phyloP scores from a whole-genome alignment of 2,888 invertebrate genomes.

The Nomada ruficornis region DNA sequence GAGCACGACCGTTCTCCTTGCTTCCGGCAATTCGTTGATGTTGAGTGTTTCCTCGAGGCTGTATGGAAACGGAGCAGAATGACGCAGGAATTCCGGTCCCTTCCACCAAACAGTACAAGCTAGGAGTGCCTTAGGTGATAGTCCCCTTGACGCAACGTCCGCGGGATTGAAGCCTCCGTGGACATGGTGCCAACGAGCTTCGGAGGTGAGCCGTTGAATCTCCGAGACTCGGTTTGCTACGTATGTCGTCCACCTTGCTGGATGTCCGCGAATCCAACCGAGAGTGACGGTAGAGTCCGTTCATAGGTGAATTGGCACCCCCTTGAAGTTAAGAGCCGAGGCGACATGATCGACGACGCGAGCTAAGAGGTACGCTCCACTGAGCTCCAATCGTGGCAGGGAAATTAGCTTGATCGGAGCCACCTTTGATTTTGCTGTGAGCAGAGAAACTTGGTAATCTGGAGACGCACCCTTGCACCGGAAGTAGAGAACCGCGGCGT shows the following conservation, averaged over 20 bases:
- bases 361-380: background rate
- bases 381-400: background rate
- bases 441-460: background rate
- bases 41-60: background rate
- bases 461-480: no score
- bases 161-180: slow-evolving; percentile 5
- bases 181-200: background rate
- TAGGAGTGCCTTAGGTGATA: no score
- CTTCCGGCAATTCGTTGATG: no score
- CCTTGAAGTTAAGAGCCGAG: background rate
- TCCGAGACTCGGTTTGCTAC: background rate
- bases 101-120: no score
- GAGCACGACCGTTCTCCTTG: no score
- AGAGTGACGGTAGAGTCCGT: slow-evolving; percentile 2
- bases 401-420: background rate
- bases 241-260: background rate
- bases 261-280: background rate
- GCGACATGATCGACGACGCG: background rate
- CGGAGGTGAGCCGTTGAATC: background rate
- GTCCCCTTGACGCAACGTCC: no score
- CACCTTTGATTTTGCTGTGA: background rate
- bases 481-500: no score
- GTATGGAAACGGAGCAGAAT: no score
- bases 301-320: background rate
- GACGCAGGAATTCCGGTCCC: no score